Conservation (phyloP, 2,113 vertebrate species). For the Emydocephalus ijimae region DNA sequence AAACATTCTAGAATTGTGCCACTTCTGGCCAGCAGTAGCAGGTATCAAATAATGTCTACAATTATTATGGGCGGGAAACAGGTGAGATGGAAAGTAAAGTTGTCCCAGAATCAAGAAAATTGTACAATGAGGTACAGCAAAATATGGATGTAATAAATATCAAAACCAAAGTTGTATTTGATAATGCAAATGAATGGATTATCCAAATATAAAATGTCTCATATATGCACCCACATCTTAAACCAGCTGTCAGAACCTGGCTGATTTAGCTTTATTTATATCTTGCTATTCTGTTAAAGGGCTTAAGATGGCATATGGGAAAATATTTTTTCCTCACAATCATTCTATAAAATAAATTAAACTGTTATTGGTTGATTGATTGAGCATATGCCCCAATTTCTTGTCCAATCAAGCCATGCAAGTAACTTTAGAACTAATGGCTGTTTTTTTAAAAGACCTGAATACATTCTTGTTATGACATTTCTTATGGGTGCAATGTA, state of each 20-base stretch:
- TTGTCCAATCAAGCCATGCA: neutral
- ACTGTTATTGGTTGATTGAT: neutral
- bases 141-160: neutral
- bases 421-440: neutral
- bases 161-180: neutral
- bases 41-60: neutral
- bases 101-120: neutral
- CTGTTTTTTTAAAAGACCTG: neutral
- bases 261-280: neutral
- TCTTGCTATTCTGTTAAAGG: neutral
- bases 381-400: neutral
- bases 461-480: neutral
- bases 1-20: neutral
- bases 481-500: neutral
- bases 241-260: neutral
- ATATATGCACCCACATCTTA: neutral
- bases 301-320: neutral
- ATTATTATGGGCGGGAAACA: neutral
- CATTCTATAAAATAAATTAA: neutral
- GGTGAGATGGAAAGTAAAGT: neutral
- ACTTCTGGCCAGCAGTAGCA: neutral
- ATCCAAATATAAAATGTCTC: conserved; percentile 1
- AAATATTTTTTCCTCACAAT: conserved; percentile 10
- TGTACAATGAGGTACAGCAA: neutral
- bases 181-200: neutral